Evolutionary conservation across 2,113 vertebrate species (phyloP).

Genomic region (Bostrychus sinensis): DNA sequence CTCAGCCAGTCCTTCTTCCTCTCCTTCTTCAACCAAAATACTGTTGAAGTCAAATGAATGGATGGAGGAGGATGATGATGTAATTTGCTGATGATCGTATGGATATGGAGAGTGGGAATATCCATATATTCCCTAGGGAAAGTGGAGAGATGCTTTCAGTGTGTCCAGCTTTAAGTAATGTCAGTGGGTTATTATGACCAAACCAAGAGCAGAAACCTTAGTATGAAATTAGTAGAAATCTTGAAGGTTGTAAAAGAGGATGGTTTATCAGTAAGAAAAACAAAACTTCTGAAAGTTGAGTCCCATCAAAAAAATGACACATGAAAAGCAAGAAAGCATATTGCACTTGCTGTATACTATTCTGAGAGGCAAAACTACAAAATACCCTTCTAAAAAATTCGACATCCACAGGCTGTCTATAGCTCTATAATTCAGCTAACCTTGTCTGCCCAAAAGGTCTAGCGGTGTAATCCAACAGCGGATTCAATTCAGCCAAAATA

Average conservation of each 20-base stretch:
- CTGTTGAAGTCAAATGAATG: conserved; percentile 85
- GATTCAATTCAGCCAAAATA: conserved; percentile 49
- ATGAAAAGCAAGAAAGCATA: conserved; percentile 37
- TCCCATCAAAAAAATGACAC: not conserved
- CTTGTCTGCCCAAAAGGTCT: conserved; percentile 57
- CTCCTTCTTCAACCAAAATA: conserved; percentile 79
- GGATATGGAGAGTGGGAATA: conserved; percentile 86
- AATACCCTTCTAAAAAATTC: conserved; percentile 54
- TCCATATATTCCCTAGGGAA: conserved; percentile 70
- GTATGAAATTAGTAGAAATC: conserved; percentile 52
- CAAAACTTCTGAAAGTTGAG: not conserved
- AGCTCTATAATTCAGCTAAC: conserved; percentile 64
- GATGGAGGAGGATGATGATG: conserved; percentile 87
- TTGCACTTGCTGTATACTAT: conserved; percentile 57
- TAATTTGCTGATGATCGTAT: conserved; percentile 89
- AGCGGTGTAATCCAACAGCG: conserved; percentile 57
- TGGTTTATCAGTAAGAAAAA: not conserved
- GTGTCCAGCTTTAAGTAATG: conserved; percentile 42
- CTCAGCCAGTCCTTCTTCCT: conserved; percentile 85
- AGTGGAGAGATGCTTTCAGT: conserved; percentile 74
- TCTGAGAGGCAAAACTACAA: conserved; percentile 49
- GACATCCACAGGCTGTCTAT: conserved; percentile 47
- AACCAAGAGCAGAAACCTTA: conserved; percentile 50
- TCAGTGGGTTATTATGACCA: conserved; percentile 10
- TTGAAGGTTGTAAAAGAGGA: conserved; percentile 21